phyloP scores from a whole-genome alignment of 2,113 vertebrate species.

The Probosciger aterrimus region DNA sequence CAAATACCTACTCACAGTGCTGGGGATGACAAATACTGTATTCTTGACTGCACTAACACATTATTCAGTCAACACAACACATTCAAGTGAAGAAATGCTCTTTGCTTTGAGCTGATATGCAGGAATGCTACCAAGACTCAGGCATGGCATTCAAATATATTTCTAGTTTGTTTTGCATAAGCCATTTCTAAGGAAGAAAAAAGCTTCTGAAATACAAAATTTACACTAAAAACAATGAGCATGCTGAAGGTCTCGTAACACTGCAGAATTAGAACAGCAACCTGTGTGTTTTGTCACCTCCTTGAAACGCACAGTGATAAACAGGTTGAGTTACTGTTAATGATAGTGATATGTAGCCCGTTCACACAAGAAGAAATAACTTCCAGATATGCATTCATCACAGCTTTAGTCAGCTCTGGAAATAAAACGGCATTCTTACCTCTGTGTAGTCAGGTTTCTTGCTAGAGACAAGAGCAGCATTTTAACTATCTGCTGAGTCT shows the following conservation, averaged over 20 bases:
- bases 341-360: background rate
- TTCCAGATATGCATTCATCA: slow-evolving; percentile 39
- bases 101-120: slow-evolving; percentile 32
- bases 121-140: slow-evolving; percentile 15
- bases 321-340: slow-evolving; percentile 18
- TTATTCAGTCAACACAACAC: slow-evolving; percentile 56
- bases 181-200: background rate
- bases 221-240: slow-evolving; percentile 14
- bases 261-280: background rate
- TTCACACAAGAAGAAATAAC: slow-evolving; percentile 38
- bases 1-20: slow-evolving; percentile 23
- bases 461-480: slow-evolving; percentile 38
- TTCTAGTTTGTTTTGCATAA: slow-evolving; percentile 25
- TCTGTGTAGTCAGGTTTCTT: background rate
- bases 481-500: slow-evolving; percentile 32
- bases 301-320: slow-evolving; percentile 20
- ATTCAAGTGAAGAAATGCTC: slow-evolving; percentile 22
- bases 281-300: background rate
- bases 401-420: slow-evolving; percentile 9
- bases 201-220: background rate
- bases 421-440: slow-evolving; percentile 21
- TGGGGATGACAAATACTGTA: slow-evolving; percentile 22
- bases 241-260: background rate
- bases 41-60: slow-evolving; percentile 42
- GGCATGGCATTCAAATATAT: slow-evolving; percentile 11